phyloP scores from a whole-genome alignment of 2,113 vertebrate genomes.

The Rhinopithecus roxellana region DNA sequence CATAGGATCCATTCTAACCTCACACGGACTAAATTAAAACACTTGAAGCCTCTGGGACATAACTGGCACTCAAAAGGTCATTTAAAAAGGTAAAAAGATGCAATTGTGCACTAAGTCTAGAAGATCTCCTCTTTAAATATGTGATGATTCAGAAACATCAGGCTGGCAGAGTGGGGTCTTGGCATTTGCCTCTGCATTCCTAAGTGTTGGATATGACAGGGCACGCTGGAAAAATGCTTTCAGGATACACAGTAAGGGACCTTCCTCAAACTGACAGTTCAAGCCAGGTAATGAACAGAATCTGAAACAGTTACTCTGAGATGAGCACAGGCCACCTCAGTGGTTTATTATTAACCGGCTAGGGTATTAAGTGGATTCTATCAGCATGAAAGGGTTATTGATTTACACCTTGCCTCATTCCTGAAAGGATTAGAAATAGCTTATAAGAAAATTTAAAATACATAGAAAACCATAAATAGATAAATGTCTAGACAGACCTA shows the following conservation, averaged over 20 bases:
- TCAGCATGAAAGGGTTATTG: not conserved
- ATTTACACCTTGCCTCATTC: not conserved
- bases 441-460: slow-evolving; percentile 29
- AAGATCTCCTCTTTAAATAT: not conserved
- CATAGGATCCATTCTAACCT: not conserved
- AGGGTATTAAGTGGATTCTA: not conserved
- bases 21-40: not conserved
- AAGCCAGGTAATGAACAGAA: not conserved
- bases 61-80: not conserved
- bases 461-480: not conserved
- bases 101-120: not conserved
- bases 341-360: not conserved
- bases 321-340: not conserved
- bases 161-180: not conserved
- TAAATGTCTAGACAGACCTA: slow-evolving; percentile 21
- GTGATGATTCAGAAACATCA: not conserved
- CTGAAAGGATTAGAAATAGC: not conserved
- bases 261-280: not conserved
- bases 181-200: not conserved
- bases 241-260: not conserved
- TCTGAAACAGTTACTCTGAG: not conserved
- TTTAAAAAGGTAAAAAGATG: not conserved
- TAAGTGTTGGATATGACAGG: not conserved
- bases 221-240: not conserved
- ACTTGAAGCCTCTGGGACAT: not conserved